Conservation (phyloP, 1,140 invertebrate species). For the Trissolcus basalis region DNA sequence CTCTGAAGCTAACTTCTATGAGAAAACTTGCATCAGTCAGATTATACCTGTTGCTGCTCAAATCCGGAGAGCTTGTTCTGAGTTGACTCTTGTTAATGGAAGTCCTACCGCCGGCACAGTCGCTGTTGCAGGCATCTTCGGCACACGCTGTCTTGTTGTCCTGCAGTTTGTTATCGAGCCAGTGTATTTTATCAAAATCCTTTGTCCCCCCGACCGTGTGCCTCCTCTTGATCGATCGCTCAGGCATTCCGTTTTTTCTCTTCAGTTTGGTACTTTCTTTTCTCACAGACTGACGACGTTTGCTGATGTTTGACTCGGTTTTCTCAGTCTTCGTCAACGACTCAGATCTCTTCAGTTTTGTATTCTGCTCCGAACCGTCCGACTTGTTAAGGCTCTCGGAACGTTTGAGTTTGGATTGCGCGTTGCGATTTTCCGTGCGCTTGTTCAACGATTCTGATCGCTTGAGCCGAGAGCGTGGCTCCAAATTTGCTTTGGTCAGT, state of each 20-base stretch:
- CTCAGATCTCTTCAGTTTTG: conserved; percentile 79
- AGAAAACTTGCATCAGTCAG: conserved; percentile 73
- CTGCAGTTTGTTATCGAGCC: conserved; percentile 77
- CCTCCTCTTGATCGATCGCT: conserved; percentile 88
- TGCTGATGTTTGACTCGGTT: conserved; percentile 86
- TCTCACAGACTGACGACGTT: conserved; percentile 79
- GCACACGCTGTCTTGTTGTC: conserved; percentile 76
- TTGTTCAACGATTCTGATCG: conserved; percentile 81
- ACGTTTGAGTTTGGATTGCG: conserved; percentile 69
- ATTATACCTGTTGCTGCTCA: conserved; percentile 75
- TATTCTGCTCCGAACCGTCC: conserved; percentile 69
- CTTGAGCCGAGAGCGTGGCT: conserved; percentile 73
- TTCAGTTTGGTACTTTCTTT: conserved; percentile 80
- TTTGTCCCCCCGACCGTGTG: conserved; percentile 94
- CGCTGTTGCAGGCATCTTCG: conserved; percentile 68
- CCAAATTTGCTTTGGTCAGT: conserved; percentile 65
- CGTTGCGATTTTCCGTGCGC: conserved; percentile 68
- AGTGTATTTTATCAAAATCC: conserved; percentile 85
- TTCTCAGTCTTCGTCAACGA: conserved; percentile 87
- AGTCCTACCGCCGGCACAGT: conserved; percentile 14
- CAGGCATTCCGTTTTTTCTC: conserved; percentile 84
- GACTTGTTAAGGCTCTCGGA: conserved; percentile 74
- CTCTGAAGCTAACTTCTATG: conserved; percentile 77
- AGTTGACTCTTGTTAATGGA: conserved; percentile 73
- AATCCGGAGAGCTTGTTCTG: conserved; percentile 80